Base-by-base conservation (phyloP, 2,113 vertebrate genomes). In the Hystrix cristata region DNA sequence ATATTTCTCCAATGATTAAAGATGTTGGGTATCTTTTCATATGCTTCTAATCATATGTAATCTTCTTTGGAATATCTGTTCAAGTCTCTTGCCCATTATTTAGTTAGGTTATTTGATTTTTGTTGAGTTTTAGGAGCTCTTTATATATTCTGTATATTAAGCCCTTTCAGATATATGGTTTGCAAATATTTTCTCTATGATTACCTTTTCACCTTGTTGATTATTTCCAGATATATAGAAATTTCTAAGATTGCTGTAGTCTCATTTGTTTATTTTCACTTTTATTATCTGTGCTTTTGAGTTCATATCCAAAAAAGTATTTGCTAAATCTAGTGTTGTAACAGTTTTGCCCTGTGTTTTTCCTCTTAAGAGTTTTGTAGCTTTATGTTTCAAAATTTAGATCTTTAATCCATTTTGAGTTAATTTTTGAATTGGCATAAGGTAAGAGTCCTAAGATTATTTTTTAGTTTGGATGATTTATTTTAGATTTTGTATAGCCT, bases 401-500 rank as follows among this genome's bases (percentile, higher is more conserved):
- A n/a, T 59, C 25, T 59, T 83, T 14, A 43, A 8, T 67, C 25
- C 38, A 60, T 83, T 74, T 88, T 82, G 23, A 87, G 19, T 82
- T 72, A 80, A 90, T 14, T 78, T 78, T 78, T 78, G 25, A 51
- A 51, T 78, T 51, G 7, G 27, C 27, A 78, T 31, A 60, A 87
- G 43, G 8, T 62, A 83, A 91, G 34, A 16, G 4, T 78, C 27
- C n/a, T 62, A 67, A 62, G 60, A 43, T 76, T 82, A 83, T 69
- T 90, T 95, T 93, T 79, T 60, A 57, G 15, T 78, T 83, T 71
- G 25, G 55, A 51, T 34, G 51, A 92, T 93, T 98, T 97, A 96
- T 83, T 96, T 97, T 90, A 95, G 84, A 94, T 48, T 93, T 96
- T 92, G 96, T 95, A 80, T 65, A 95, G 76, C n/a, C 65, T 72